Percentiles rank a stretch among this genome's conserved stretches.
Conservation (phyloP, 2,113 vertebrate genomes). For the Arvicanthis niloticus region DNA sequence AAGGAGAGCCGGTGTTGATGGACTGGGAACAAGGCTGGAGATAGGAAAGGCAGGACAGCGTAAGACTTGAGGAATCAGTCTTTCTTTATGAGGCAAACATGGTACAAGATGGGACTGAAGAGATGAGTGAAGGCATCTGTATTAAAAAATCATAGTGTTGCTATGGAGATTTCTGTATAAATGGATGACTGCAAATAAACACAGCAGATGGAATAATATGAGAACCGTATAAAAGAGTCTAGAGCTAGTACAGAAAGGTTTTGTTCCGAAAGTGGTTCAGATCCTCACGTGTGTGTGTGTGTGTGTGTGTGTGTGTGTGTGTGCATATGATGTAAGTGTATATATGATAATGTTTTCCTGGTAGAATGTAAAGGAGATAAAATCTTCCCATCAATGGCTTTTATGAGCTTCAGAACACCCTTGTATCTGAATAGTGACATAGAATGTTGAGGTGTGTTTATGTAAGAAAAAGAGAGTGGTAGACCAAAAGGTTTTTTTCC, state of each 20-base stretch:
- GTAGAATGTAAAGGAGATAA: background rate
- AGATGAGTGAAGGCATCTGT: background rate
- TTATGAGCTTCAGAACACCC: background rate
- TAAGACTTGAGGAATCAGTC: background rate
- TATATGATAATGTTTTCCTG: background rate
- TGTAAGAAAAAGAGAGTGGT: background rate
- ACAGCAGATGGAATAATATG: background rate
- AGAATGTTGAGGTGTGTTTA: background rate
- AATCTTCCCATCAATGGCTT: background rate
- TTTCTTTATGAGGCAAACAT: background rate
- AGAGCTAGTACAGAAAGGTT: background rate
- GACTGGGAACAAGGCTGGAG: background rate
- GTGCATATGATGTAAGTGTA: background rate
- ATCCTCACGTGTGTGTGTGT: background rate
- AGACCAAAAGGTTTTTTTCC: background rate
- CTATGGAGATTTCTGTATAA: background rate
- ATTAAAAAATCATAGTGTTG: background rate
- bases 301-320: background rate
- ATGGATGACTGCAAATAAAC: conserved; percentile 9
- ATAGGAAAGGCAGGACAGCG: background rate
- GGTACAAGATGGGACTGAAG: background rate
- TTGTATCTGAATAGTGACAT: background rate
- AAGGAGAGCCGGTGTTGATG: background rate
- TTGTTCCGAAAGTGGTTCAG: conserved; percentile 9
- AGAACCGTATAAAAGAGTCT: background rate